phyloP scores from a whole-genome alignment of 2,797 vertebrate genomes.

The Smutsia gigantea region DNA sequence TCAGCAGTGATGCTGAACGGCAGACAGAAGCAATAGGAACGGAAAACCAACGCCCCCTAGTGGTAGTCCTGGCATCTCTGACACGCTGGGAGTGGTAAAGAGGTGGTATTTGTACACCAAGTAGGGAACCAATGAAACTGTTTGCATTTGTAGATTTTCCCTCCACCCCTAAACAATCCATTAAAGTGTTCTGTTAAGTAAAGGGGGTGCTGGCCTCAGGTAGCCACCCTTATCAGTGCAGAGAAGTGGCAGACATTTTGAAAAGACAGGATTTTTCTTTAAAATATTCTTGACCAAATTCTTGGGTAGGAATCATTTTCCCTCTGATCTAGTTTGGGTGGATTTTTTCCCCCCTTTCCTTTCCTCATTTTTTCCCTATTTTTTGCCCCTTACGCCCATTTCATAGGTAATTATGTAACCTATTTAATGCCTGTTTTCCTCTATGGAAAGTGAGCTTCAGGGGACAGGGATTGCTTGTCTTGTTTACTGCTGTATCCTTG shows the following conservation, averaged over 20 bases:
- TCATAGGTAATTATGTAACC: constrained; percentile 11
- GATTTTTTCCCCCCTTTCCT: neutral
- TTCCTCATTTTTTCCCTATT: neutral
- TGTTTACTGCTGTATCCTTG: neutral
- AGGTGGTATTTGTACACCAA: neutral
- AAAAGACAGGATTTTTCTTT: neutral
- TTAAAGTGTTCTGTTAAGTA: neutral
- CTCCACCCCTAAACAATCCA: neutral
- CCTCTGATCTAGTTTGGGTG: neutral
- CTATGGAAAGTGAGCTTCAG: neutral
- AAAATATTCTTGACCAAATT: neutral
- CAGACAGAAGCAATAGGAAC: neutral
- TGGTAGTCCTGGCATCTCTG: neutral
- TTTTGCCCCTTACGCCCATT: neutral
- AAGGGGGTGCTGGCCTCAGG: neutral
- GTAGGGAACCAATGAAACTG: no score
- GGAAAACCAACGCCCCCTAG: neutral
- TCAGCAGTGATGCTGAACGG: accelerated
- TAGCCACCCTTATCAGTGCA: neutral
- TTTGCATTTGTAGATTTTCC: neutral
- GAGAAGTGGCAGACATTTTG: neutral
- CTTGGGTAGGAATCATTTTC: neutral
- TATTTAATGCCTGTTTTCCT: neutral
- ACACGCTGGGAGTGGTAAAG: neutral
- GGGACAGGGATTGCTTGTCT: neutral